phyloP scores from a whole-genome alignment of 2,797 vertebrate genomes.

The Pantherophis vulpinus region DNA sequence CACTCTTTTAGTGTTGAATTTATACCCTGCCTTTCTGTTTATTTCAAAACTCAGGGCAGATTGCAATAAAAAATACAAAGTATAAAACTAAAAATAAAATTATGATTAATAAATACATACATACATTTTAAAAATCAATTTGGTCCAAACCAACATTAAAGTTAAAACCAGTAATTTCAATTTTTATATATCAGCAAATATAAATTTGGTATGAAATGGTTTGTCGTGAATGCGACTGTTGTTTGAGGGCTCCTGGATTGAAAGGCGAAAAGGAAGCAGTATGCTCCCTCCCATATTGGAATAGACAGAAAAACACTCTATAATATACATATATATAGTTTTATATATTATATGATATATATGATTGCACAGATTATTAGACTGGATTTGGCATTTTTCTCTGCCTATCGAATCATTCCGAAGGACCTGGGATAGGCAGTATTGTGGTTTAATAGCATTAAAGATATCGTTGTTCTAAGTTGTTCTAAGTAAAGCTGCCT shows the following conservation, averaged over 20 bases:
- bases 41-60: neutral
- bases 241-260: too few species aligned
- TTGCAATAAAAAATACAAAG: neutral
- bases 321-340: neutral
- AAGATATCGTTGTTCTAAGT: neutral
- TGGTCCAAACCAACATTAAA: neutral
- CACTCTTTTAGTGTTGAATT: neutral
- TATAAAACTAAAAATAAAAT: neutral
- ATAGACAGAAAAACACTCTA: too few species aligned
- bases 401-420: neutral
- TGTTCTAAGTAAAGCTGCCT: neutral
- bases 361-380: neutral
- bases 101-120: neutral
- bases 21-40: neutral
- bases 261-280: too few species aligned
- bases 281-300: too few species aligned
- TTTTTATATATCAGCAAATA: too few species aligned
- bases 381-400: neutral
- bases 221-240: too few species aligned
- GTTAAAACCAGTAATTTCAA: neutral
- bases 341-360: neutral
- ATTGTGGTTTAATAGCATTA: neutral
- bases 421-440: neutral
- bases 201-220: too few species aligned
- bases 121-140: neutral